Evolutionary conservation across 1,140 invertebrate species (phyloP).

Genomic region (Archegozetes longisetosus): DNA sequence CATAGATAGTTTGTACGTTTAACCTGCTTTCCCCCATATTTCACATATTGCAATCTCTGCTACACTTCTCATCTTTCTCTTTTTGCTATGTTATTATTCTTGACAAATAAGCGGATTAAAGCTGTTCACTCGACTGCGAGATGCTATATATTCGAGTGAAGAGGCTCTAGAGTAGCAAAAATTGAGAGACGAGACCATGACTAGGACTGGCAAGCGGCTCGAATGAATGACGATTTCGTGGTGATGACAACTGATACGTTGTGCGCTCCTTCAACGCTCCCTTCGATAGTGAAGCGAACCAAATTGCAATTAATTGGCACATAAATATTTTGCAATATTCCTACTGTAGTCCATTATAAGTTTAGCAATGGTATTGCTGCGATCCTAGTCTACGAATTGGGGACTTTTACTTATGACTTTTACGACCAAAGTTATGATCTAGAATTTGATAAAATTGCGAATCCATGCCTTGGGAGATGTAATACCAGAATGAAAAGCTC

Average conservation of each 20-base stretch:
- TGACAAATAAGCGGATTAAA: conserved; percentile 5
- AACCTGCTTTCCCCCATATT: no score
- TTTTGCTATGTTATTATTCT: background rate
- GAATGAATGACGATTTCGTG: background rate
- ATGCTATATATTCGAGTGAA: background rate
- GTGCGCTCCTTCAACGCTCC: background rate
- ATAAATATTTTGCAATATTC: background rate
- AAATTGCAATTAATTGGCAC: background rate
- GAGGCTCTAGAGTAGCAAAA: background rate
- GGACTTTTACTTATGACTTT: no score
- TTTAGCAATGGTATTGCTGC: no score
- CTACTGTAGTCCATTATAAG: background rate
- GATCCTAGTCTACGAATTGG: no score
- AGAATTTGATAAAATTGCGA: no score
- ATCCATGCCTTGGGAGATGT: no score
- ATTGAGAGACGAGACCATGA: background rate
- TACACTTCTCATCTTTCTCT: background rate
- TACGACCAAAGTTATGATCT: no score
- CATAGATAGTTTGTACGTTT: background rate
- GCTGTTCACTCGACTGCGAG: background rate
- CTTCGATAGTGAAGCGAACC: background rate
- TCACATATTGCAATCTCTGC: background rate
- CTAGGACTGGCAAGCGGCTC: background rate
- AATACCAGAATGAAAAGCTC: no score
- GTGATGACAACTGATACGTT: background rate